Conservation (phyloP, 2,113 vertebrate genomes). For the Poicephalus meyeri region DNA sequence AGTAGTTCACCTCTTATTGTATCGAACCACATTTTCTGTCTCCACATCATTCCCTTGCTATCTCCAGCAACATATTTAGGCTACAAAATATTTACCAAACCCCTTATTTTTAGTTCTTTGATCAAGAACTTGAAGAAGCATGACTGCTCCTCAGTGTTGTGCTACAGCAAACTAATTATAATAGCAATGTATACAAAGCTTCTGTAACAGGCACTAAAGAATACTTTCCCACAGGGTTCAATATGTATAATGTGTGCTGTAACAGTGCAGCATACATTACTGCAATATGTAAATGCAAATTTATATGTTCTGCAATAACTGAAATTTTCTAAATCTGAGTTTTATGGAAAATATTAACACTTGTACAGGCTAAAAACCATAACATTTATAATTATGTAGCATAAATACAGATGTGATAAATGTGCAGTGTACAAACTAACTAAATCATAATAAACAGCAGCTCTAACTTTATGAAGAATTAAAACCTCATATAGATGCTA, state of each 20-base stretch:
- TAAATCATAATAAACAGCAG: neutral
- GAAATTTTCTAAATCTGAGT: neutral
- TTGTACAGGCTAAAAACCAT: neutral
- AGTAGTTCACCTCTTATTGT: neutral
- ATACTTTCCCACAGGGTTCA: neutral
- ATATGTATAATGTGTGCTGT: neutral
- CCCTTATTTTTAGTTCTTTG: neutral
- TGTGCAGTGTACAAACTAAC: neutral
- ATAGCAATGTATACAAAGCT: neutral
- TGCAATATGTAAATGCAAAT: neutral
- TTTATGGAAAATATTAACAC: conserved; percentile 41
- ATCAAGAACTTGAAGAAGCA: neutral
- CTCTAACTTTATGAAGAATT: conserved; percentile 21
- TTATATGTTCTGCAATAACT: neutral
- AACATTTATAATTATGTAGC: neutral
- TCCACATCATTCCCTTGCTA: neutral
- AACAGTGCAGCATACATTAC: neutral
- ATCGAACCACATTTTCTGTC: neutral
- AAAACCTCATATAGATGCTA: neutral
- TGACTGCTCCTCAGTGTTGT: neutral
- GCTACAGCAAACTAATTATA: neutral
- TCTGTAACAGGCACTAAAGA: neutral
- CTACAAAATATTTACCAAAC: neutral
- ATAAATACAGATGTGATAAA: conserved; percentile 18
- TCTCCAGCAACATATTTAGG: neutral